Evolutionary conservation across 2,113 vertebrate species (phyloP), one percentile per base, ranked within the genome.

Genomic region (Mesembrinibis cayennensis): DNA sequence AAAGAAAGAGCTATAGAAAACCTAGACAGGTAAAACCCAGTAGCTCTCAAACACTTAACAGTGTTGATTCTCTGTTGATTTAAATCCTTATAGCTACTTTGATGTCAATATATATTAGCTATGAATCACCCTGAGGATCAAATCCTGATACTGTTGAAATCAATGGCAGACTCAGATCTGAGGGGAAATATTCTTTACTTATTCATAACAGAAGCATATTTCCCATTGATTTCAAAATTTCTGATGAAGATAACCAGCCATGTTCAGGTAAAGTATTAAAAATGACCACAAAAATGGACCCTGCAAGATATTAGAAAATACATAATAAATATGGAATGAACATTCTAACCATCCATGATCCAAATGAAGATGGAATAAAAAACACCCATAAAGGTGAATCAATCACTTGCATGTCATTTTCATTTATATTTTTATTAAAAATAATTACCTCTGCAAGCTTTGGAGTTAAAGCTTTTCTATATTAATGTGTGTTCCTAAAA

Each of bases 211-310:
- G 23, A 96, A 67, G 10, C 18, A 55, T 32, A 84, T 93, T 93
- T 85, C 36, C n/a, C 61, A 65, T 22, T 69, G 30, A 79, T 91
- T 87, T 87, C 16, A 85, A 89, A 94, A 80, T 71, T 96, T 40
- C 40, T 55, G 34, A 74, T 81, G 44, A 81, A 91, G 58, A 44
- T 18, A 87, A 79, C 6, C 49, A 93, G 44, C 40, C 21, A 36
- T 49, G 40, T 49, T 89, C 47, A 25, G 26, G 15, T 67, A 62
- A 70, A 74, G 18, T 55, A 82, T 44, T 82, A 94, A 69, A 34
- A 76, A 17, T 32, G 34, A 62, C 42, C 82, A 55, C 23, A 85
- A 47, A 74, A 94, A 67, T 18, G 15, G 47, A 78, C 11, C 25
- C 14, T 84, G 50, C 11, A 85, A 82, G 34, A 71, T 44, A 23